A percentile compares a stretch with the other conserved stretches of the same genome.
Conservation (phyloP, 2,888 invertebrate species). For the Trichopria drosophilae region DNA sequence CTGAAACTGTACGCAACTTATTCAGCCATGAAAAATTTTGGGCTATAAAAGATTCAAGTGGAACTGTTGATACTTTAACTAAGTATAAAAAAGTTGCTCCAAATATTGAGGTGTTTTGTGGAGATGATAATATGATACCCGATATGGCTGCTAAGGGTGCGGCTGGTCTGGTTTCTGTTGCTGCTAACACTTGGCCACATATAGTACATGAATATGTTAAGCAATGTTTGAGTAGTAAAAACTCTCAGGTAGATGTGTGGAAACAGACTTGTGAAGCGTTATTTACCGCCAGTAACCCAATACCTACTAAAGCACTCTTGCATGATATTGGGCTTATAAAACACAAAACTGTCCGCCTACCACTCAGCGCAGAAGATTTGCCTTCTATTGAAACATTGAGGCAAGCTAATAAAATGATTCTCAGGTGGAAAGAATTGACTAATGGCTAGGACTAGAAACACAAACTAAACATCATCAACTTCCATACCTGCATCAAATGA, state of each 20-base stretch:
- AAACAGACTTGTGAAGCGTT: slow-evolving; percentile 8
- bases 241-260: slow-evolving; percentile 12
- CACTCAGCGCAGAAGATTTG: slow-evolving; percentile 13
- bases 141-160: slow-evolving; percentile 15
- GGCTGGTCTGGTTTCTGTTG: slow-evolving; percentile 16
- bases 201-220: slow-evolving; percentile 12
- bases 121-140: slow-evolving; percentile 16
- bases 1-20: slow-evolving; percentile 15
- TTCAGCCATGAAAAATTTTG: slow-evolving; percentile 15
- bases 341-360: slow-evolving; percentile 12
- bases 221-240: slow-evolving; percentile 4
- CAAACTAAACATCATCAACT: no score
- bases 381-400: slow-evolving; percentile 12
- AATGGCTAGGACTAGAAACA: no score
- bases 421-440: slow-evolving; percentile 11
- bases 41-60: slow-evolving; percentile 16
- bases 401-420: slow-evolving; percentile 12
- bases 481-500: no score
- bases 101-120: slow-evolving; percentile 16
- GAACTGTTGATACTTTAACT: slow-evolving; percentile 14
- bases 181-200: slow-evolving; percentile 11
- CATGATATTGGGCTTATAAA: slow-evolving; percentile 13
- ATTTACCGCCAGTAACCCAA: slow-evolving; percentile 13
- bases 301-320: slow-evolving; percentile 13
- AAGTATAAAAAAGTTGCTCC: slow-evolving; percentile 14